phyloP scores from a whole-genome alignment of 2,888 invertebrate species.

The Ischnura elegans region DNA sequence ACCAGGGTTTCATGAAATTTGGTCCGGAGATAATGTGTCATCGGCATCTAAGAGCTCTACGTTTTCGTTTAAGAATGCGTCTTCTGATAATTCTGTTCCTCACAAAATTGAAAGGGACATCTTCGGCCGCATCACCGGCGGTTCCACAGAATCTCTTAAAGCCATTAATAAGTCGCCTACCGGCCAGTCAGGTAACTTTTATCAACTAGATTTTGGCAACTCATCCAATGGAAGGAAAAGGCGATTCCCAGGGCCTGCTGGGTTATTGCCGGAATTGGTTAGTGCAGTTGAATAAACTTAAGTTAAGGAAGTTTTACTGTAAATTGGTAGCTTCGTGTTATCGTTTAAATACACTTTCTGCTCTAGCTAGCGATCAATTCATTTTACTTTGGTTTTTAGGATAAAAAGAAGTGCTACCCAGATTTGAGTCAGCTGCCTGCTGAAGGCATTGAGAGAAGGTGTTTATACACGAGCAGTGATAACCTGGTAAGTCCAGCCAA shows the following conservation, averaged over 20 bases:
- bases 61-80: slow-evolving; percentile 45
- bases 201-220: background rate
- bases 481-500: background rate
- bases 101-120: slow-evolving; percentile 33
- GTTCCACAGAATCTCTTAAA: background rate
- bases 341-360: background rate
- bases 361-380: background rate
- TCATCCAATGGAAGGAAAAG: slow-evolving; percentile 22
- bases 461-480: background rate
- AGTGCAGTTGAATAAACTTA: background rate
- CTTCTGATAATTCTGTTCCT: background rate
- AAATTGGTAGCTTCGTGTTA: background rate
- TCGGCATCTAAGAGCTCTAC: slow-evolving; percentile 14
- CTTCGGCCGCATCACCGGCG: background rate
- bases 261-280: slow-evolving; percentile 58
- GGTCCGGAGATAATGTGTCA: background rate
- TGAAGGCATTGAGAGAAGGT: slow-evolving; percentile 20
- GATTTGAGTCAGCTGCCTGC: slow-evolving; percentile 36
- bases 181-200: background rate
- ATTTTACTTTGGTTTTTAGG: background rate
- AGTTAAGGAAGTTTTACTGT: background rate
- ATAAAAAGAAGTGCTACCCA: slow-evolving; percentile 46
- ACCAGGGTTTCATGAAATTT: slow-evolving; percentile 7
- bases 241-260: slow-evolving; percentile 65
- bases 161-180: background rate